These are phyloP conservation scores for Chymomyza amoena DNA, from an alignment of 2,888 invertebrate species.

Conservation along the genomic window DNA sequence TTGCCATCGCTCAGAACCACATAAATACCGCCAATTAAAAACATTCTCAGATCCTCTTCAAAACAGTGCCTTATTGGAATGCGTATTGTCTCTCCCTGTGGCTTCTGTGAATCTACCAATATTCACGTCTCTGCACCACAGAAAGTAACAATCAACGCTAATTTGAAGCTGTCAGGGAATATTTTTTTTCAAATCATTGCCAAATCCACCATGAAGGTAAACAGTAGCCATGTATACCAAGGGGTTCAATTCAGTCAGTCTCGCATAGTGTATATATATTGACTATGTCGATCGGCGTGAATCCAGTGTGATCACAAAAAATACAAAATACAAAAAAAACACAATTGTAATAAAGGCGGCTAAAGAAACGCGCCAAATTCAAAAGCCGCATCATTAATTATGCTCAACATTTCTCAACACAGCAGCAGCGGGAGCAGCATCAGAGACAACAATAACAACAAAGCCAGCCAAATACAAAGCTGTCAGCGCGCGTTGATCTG, in stretches of 20 bases:
- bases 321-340: slow-evolving; percentile 3
- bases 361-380: slow-evolving; percentile 37
- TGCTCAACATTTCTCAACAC: slow-evolving; percentile 61
- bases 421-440: slow-evolving; percentile 28
- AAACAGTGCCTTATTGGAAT: no score
- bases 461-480: slow-evolving; percentile 43
- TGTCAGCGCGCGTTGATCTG: slow-evolving; percentile 73
- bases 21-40: no score
- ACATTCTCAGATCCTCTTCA: no score
- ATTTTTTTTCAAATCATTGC: not conserved
- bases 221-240: slow-evolving; percentile 62
- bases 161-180: slow-evolving; percentile 34
- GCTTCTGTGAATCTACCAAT: not conserved
- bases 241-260: slow-evolving; percentile 32
- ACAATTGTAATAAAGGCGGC: not conserved
- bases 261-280: no score
- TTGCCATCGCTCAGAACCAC: no score
- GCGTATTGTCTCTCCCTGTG: no score
- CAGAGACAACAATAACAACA: not conserved
- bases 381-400: slow-evolving; percentile 74
- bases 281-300: slow-evolving; percentile 35
- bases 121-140: not conserved
- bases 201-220: slow-evolving; percentile 47
- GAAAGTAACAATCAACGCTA: slow-evolving; percentile 22
- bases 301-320: slow-evolving; percentile 64